phyloP scores from a whole-genome alignment of 2,797 vertebrate genomes.

The Yasuhikotakia modesta region DNA sequence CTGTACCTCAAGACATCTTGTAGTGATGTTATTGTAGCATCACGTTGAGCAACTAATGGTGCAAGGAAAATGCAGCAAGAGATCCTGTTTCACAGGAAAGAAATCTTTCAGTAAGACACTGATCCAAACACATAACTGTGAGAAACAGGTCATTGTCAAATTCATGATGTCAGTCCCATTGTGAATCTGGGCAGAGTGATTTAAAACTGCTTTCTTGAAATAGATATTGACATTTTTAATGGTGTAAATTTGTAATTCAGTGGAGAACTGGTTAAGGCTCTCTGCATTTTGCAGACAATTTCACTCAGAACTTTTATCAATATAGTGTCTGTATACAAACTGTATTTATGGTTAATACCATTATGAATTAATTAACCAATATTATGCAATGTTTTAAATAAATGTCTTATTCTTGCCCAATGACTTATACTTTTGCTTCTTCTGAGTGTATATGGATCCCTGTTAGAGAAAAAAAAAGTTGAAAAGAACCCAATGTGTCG shows the following conservation, averaged over 20 bases:
- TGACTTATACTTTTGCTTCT: neutral
- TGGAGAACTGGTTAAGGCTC: too few relatives aligned
- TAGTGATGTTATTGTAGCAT: constrained; percentile 4
- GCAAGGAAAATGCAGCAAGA: neutral
- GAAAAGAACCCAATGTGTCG: constrained; percentile 7
- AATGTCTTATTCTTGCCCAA: neutral
- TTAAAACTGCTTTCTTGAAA: neutral
- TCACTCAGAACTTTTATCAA: too few relatives aligned
- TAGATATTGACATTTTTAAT: neutral
- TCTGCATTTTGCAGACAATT: too few relatives aligned
- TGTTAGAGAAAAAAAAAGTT: constrained; percentile 28
- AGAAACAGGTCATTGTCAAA: neutral
- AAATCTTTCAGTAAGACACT: neutral
- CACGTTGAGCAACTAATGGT: neutral
- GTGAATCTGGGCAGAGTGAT: neutral
- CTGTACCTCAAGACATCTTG: neutral
- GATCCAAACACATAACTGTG: neutral
- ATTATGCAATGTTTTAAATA: too few relatives aligned
- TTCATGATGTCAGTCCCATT: neutral
- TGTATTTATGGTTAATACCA: neutral
- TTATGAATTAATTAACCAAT: too few relatives aligned
- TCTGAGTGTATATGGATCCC: neutral
- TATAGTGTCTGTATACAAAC: neutral
- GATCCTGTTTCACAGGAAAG: neutral
- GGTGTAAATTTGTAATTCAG: neutral